Evolutionary conservation across 2,797 vertebrate genomes (phyloP), one percentile per base, ranked within the genome.

Genomic region (Platyrinchus mystaceus): DNA sequence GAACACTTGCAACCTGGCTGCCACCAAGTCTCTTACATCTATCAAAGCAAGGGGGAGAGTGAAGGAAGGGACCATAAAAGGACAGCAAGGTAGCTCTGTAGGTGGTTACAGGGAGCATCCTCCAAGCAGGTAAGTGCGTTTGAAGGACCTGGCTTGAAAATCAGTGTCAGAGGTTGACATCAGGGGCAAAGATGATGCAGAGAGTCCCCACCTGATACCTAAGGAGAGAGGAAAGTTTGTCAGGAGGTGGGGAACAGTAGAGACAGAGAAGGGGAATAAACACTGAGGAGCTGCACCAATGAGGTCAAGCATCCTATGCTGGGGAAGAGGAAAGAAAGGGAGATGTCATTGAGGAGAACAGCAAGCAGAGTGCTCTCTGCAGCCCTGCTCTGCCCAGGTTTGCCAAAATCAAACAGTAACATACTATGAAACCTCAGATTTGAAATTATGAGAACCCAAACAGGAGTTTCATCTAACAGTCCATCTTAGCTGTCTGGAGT

Each of bases 191-290:
- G 59, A 56, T 12, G 37, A 80, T 63, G 28, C 15, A 79, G 19
- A 55, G n/a, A 3, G 32, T 91, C 6, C 23, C 20, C 16, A 81
- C 20, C 32, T 53, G 17, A 28, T 28, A 37, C 21, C 17, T 34
- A 60, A 41, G 11, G 67, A 56, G 28, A 68, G 24, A 83, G 11
- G 7, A 34, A 63, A n/a, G 46, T 70, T 80, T 85, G 12, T 43
- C 3, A 24, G 4, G 6, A 8, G 2, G 1, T 41, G 21, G 10
- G 14, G 13, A 50, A 7, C 12, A 21, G 17, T 12, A 34, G 36
- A 22, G 23, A 13, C 1, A 46, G 18, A 3, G 37, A 85, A 77
- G 34, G 22, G 18, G n/a, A 62, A 66, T 34, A 49, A 70, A 14
- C 36, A 7, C 26, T 5, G 50, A 77, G 34, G 18, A 36, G 19